Base-by-base conservation (phyloP, 2,888 invertebrate genomes). In the Amorpha juglandis region DNA sequence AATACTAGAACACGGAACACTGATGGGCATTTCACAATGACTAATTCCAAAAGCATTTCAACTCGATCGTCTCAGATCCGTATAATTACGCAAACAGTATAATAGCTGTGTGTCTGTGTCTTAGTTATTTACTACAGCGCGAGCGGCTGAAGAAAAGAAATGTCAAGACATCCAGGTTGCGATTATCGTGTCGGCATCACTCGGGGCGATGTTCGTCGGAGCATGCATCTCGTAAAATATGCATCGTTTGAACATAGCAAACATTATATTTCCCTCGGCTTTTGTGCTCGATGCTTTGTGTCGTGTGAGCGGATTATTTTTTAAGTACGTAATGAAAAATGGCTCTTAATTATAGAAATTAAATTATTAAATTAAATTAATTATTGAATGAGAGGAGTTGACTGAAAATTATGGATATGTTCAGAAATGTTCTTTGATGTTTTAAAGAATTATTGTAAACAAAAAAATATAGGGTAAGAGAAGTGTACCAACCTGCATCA, bases 51-150 rank as follows among this genome's bases (percentile, higher is more conserved):
- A 83, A 86, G 85, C 86, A 87, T 89, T 83, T 86, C 84, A 83
- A 83, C 21, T 72, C 83, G 85, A 84, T 82, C 83, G 83, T 82
- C 80, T 74, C 76, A 70, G 77, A 77, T 78, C 74, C 73, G 79
- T 86, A 80, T 83, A 90, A 91, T 91, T 91, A 91, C 86, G 85
- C 85, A 87, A 90, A 90, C 87, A 86, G 87, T 87, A 87, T 91
- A 91, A 89, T 88, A 83, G 87, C 69, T 77, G 85, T 77, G 85
- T 88, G 89, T 87, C 87, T 79, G 83, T 81, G 85, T 79, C 78
- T 71, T 74, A 74, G 74, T 81, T 87, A 86, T 87, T 87, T 87
- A 88, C 82, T 79, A 78, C 79, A 75, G 77, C n/a, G n/a, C n/a
- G n/a, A n/a, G n/a, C 73, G 78, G 74, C 74, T 72, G 78, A 80